phyloP scores from a whole-genome alignment of 2,797 vertebrate species.

The Sparus aurata region DNA sequence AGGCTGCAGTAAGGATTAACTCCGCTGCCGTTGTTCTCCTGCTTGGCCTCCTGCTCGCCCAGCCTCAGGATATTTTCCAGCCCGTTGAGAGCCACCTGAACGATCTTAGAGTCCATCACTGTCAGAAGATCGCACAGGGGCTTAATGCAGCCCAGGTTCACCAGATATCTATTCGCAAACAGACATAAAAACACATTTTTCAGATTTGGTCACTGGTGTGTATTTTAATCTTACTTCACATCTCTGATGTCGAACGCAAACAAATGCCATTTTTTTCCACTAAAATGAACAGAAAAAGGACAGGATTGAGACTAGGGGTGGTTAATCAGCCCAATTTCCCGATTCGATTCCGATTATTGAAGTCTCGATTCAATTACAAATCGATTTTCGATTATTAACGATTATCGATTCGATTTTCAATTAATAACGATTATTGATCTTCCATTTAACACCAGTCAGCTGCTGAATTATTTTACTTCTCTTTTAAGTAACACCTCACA shows the following conservation, averaged over 20 bases:
- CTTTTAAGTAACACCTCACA: too few relatives aligned
- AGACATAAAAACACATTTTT: background rate
- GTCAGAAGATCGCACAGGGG: conserved; percentile 97
- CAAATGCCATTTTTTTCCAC: background rate
- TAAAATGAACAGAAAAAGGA: too few relatives aligned
- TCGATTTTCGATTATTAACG: too few relatives aligned
- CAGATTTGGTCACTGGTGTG: background rate
- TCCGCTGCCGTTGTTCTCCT: conserved; percentile 87
- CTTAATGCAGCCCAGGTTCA: conserved; percentile 97
- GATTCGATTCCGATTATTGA: too few relatives aligned
- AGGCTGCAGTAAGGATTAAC: conserved; percentile 97
- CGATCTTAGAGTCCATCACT: conserved; percentile 99
- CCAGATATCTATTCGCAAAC: conserved; percentile 89
- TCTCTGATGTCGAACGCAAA: background rate
- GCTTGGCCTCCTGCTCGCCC: conserved; percentile 95
- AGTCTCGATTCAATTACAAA: too few relatives aligned
- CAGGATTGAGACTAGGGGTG: too few relatives aligned
- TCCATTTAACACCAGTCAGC: too few relatives aligned
- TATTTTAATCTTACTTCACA: background rate
- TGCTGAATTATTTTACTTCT: too few relatives aligned
- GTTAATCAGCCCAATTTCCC: too few relatives aligned
- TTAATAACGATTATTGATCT: too few relatives aligned
- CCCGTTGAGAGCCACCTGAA: conserved; percentile 96
- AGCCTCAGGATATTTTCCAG: conserved; percentile 97
- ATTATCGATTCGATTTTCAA: too few relatives aligned